phyloP scores from a whole-genome alignment of 2,888 invertebrate genomes.

The Drosophila multiciliata region DNA sequence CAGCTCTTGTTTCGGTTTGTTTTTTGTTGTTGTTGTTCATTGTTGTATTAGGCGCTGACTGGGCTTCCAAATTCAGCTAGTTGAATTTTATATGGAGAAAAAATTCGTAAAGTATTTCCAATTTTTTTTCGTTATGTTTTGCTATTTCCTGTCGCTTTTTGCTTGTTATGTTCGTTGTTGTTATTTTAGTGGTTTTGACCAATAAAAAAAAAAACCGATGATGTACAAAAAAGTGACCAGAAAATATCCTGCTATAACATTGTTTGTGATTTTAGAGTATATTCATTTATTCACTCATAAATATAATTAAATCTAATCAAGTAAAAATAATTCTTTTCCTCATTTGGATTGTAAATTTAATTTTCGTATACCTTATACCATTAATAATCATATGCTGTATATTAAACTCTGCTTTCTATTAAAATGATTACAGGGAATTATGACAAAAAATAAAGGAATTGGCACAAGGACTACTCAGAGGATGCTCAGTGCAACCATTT shows the following conservation, averaged over 20 bases:
- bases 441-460: constrained; percentile 32
- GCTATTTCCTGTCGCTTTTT: constrained; percentile 43
- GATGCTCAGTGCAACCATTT: constrained; percentile 64
- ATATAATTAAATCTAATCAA: background rate
- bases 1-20: constrained; percentile 5
- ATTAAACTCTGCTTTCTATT: background rate
- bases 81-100: constrained; percentile 43
- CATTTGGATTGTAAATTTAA: background rate
- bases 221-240: background rate
- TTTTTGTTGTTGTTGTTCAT: background rate
- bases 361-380: background rate
- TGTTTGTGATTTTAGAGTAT: background rate
- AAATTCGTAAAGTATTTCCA: constrained; percentile 40
- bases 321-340: background rate
- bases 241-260: constrained; percentile 11
- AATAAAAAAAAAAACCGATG: constrained; percentile 42
- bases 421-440: constrained; percentile 21
- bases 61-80: constrained; percentile 36
- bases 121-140: constrained; percentile 39
- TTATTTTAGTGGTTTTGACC: constrained; percentile 66
- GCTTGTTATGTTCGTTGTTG: background rate
- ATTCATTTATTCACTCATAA: background rate
- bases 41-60: constrained; percentile 27
- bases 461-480: constrained; percentile 68
- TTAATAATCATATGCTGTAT: background rate